Evolutionary conservation across 2,113 vertebrate genomes (phyloP), one percentile per base, ranked within the genome.

Genomic region (Gobiocypris rarus): DNA sequence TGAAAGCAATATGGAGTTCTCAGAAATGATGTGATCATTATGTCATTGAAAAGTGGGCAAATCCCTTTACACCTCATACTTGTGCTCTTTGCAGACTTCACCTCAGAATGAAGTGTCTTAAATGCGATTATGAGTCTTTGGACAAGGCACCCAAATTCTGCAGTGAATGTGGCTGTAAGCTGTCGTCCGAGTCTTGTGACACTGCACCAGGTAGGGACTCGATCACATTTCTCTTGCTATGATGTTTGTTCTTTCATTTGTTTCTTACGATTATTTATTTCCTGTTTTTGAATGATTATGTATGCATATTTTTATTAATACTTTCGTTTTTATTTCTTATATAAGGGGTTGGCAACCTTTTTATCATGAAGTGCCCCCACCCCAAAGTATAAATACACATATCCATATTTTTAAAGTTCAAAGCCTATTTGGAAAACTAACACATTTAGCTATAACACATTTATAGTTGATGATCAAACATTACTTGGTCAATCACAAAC

Each of bases 51-150:
- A 14, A 73, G 41, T 70, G 67, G 19, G 34, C 22, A n/a, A 5
- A 11, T 41, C 67, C 34, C 19, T 19, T 26, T 73, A 9, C 7
- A 4, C 11, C n/a, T 45, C 41, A 24, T 45, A 13, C 22, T 9
- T 73, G 1, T 73, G 11, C 11, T 73, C 41, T 58, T 50, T 28
- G 45, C 67, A 74, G 90, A 34, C 31, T 24, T 4, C 5, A 8
- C n/a, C 79, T n/a, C 1, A 92, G 85, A 45, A 95, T 96, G 95
- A 79, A 90, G 93, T 94, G 96, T 77, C 74, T 13, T 0, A 0
- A 0, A 0, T 95, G 96, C 88, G 0, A 0, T 3, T 17, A 82
- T 3, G 0, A 28, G 28, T 63, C 87, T 58, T 0, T 50, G 65
- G 93, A 95, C 8, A 77, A 75, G 0, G 65, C 19, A 0, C 85